These are phyloP conservation scores for Anguilla marmorata DNA, from an alignment of 2,797 vertebrate genomes.

Conservation along the genomic window DNA sequence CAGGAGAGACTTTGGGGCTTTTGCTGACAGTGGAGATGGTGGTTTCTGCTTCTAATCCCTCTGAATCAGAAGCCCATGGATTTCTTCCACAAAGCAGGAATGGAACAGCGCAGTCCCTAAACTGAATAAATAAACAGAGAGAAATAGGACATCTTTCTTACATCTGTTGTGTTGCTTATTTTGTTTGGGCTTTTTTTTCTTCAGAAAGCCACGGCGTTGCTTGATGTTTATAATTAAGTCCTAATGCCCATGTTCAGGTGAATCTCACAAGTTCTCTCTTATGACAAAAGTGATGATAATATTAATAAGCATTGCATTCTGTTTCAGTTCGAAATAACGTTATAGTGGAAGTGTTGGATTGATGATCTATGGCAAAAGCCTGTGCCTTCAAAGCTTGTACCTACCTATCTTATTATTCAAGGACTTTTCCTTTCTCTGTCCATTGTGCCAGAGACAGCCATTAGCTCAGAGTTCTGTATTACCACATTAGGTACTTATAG, in stretches of 20 bases:
- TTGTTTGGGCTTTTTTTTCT: neutral
- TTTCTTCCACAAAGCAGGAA: conserved; percentile 68
- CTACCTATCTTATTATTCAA: neutral
- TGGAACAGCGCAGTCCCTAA: conserved; percentile 66
- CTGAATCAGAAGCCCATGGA: conserved; percentile 48
- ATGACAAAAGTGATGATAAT: neutral
- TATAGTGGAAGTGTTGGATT: neutral
- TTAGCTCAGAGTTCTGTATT: neutral
- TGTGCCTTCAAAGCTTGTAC: neutral
- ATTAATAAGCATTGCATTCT: neutral
- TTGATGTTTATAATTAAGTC: neutral
- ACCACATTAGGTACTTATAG: too few relatives aligned
- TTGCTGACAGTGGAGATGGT: conserved; percentile 49
- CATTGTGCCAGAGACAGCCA: neutral
- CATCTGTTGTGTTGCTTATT: neutral
- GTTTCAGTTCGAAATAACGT: neutral
- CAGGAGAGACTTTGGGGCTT: conserved; percentile 56
- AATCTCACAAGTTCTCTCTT: neutral
- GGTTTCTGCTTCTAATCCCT: conserved; percentile 54
- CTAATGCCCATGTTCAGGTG: neutral
- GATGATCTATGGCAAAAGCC: neutral
- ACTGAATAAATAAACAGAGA: conserved; percentile 55
- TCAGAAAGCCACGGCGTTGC: neutral
- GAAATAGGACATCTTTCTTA: neutral
- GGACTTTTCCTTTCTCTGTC: neutral